Base-by-base conservation (phyloP, 2,113 vertebrate species). In the Rhadina sibilatrix region DNA sequence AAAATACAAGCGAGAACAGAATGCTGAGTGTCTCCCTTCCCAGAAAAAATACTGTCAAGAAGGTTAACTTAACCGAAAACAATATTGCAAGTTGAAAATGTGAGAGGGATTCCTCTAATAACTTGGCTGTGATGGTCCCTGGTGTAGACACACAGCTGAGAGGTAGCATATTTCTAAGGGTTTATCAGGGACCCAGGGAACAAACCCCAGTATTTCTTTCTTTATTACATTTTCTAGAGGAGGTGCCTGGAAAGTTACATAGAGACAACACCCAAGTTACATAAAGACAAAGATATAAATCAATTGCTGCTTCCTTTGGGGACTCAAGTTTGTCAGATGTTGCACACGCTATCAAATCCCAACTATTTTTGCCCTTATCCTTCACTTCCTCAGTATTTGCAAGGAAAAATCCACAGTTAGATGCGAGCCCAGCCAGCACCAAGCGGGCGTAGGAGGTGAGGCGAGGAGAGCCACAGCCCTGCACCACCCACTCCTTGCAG, bases 281-380 rank as follows among this genome's bases (percentile, higher is more conserved):
- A 59, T 80, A 69, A 74, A 90, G 89, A 83, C 63, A 87, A 89
- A 94, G 63, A 77, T 38, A 95, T 15, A 91, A 88, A 89, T 84
- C 69, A 63, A 52, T 77, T 2, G 6, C 70, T 25, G 44, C 79
- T 94, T 94, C 88, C 85, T 90, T 71, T 60, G 37, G 68, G 66
- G 50, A 70, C 57, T 83, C 50, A 79, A 90, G 82, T 88, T 93
- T 93, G 78, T 96, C 92, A 83, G 93, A 90, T 91, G 88, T 90
- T 94, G 94, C 38, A 78, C 59, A 35, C 0, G 2, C 59, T 59
- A 89, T 54, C 89, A 70, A 92, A 93, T 89, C 79, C 56, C 91
- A 96, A 95, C 93, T 92, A 94, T 94, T 94, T 97, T 92, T 86
- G 93, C 91, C 91, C 91, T 93, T 86, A 31, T 81, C 91, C 89